Conservation (phyloP, 2,888 invertebrate species). For the Ochropleura plecta region DNA sequence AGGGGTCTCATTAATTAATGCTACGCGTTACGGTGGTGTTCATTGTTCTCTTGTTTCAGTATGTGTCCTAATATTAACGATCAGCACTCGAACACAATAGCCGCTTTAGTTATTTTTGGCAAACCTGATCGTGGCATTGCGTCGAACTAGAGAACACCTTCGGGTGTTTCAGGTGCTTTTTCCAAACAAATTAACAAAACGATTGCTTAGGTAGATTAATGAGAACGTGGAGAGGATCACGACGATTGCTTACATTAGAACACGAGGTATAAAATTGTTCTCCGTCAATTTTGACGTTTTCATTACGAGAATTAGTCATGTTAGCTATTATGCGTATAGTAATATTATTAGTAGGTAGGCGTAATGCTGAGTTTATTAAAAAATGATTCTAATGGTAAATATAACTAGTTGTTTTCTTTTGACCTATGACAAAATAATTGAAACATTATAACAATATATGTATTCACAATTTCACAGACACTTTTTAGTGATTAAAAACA, state of each 20-base stretch:
- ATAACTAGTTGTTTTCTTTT: not conserved
- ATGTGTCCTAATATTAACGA: not conserved
- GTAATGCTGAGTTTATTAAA: not conserved
- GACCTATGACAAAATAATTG: not conserved
- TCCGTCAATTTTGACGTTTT: slow-evolving; percentile 7
- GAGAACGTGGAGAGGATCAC: not conserved
- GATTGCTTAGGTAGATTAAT: not conserved
- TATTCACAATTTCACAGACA: not conserved
- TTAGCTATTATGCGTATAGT: not conserved
- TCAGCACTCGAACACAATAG: not conserved
- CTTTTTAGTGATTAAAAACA: not conserved
- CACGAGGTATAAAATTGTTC: not conserved
- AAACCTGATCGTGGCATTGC: not conserved
- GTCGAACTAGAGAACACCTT: not conserved
- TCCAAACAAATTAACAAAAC: not conserved
- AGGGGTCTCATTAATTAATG: slow-evolving; percentile 52
- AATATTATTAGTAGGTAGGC: not conserved
- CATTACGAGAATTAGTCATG: not conserved
- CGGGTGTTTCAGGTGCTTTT: not conserved
- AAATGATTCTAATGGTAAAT: not conserved
- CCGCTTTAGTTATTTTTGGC: not conserved
- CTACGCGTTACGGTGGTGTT: slow-evolving; percentile 11
- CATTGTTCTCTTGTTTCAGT: slow-evolving; percentile 20
- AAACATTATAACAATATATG: not conserved
- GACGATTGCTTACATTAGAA: not conserved